Conservation (phyloP, 2,888 invertebrate genomes). For the Alsophila aescularia region DNA sequence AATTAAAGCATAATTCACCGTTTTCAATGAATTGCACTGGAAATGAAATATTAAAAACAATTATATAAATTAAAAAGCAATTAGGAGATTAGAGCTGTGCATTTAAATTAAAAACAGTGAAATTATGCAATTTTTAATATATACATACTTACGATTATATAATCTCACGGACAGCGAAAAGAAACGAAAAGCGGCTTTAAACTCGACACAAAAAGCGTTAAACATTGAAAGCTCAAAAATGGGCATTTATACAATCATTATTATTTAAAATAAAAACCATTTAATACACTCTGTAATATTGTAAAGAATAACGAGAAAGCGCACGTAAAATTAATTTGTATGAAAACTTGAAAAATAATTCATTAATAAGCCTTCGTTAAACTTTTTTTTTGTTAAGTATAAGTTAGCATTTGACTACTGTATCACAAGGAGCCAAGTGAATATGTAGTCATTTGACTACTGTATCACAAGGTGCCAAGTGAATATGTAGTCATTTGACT, state of each 20-base stretch:
- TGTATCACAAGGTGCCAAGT: too few relatives aligned
- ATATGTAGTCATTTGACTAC: too few relatives aligned
- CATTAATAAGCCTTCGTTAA: not conserved
- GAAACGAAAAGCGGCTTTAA: conserved; percentile 62
- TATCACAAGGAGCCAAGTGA: too few relatives aligned
- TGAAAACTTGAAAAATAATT: conserved; percentile 15
- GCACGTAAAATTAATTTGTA: conserved; percentile 9
- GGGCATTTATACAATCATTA: conserved; percentile 61
- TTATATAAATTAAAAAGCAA: conserved; percentile 4
- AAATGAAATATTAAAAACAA: not conserved
- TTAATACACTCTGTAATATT: conserved; percentile 1
- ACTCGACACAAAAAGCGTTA: conserved; percentile 66
- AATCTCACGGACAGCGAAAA: conserved; percentile 60
- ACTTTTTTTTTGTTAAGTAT: not conserved
- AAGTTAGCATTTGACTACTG: too few relatives aligned
- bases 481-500: too few relatives aligned
- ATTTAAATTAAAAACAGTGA: conserved; percentile 18
- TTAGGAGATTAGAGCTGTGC: conserved; percentile 2
- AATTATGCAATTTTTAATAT: conserved; percentile 19
- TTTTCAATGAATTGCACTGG: not conserved
- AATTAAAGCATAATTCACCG: conserved; percentile 8
- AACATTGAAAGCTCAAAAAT: conserved; percentile 71
- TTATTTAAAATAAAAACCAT: not conserved
- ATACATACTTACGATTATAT: conserved; percentile 57
- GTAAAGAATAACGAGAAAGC: conserved; percentile 11